Evolutionary conservation across 2,888 invertebrate species (phyloP).

Genomic region (Charanyca ferruginea): DNA sequence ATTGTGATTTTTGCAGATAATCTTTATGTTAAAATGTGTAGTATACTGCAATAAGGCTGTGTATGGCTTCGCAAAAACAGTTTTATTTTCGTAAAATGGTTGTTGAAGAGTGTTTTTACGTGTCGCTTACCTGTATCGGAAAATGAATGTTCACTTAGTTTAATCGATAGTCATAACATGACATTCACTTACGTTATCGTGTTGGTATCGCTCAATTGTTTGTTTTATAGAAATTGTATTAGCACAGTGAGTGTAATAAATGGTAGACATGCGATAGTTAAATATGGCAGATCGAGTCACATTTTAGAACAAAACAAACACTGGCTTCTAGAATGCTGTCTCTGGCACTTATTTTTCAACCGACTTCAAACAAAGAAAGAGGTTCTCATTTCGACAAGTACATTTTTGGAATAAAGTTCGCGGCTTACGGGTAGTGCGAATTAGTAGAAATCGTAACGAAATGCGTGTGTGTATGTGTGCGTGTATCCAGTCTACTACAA

Average conservation of each 20-base stretch:
- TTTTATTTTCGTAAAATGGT: constrained; percentile 48
- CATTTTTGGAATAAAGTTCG: no score
- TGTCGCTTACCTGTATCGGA: constrained; percentile 24
- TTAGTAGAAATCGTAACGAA: no score
- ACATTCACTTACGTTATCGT: constrained; percentile 22
- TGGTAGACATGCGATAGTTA: not conserved
- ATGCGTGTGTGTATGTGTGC: no score
- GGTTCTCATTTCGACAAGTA: no score
- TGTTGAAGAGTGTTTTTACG: constrained; percentile 31
- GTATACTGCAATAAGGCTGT: constrained; percentile 61
- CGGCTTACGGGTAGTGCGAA: no score
- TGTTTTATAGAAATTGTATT: constrained; percentile 1
- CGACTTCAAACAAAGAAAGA: no score
- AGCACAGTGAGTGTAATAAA: no score
- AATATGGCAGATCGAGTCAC: not conserved
- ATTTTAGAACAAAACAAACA: not conserved
- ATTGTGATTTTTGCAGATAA: constrained; percentile 68
- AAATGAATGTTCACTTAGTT: constrained; percentile 25
- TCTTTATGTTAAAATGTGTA: constrained; percentile 68
- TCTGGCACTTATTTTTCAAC: no score
- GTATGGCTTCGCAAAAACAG: constrained; percentile 54
- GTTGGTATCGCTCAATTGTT: constrained; percentile 17
- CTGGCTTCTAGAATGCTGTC: no score
- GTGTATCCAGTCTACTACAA: no score
- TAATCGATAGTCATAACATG: not conserved